These are phyloP conservation scores for Azemiops feae DNA, from an alignment of 2,113 vertebrate species.

Conservation along the genomic window DNA sequence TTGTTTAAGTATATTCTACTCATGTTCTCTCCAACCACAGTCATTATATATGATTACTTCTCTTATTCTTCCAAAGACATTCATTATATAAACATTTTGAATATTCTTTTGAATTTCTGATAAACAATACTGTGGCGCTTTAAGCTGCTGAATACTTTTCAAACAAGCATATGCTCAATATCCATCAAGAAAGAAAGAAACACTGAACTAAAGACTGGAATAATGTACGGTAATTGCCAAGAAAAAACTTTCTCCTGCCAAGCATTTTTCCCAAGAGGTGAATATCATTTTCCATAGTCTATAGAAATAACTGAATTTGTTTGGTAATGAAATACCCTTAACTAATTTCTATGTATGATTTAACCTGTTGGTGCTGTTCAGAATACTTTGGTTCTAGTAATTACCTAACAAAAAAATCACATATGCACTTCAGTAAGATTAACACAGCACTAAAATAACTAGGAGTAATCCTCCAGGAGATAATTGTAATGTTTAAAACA, in stretches of 20 bases:
- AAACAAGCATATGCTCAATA: conserved; percentile 27
- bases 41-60: neutral
- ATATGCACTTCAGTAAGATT: conserved; percentile 74
- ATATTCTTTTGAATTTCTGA: conserved; percentile 1
- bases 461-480: conserved; percentile 42
- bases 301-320: conserved; percentile 69
- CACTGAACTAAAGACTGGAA: conserved; percentile 60
- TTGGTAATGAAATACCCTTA: conserved; percentile 72
- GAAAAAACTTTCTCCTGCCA: conserved; percentile 66
- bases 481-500: conserved; percentile 65
- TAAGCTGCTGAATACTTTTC: neutral
- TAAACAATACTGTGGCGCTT: neutral
- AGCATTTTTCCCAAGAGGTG: conserved; percentile 68
- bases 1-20: neutral
- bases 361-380: conserved; percentile 66
- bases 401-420: conserved; percentile 66
- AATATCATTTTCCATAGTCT: conserved; percentile 71
- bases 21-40: neutral
- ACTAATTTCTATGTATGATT: conserved; percentile 68
- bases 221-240: conserved; percentile 63
- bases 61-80: conserved; percentile 2
- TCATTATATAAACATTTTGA: conserved; percentile 13
- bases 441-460: conserved; percentile 63
- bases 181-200: conserved; percentile 33
- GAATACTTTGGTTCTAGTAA: conserved; percentile 69